Conservation (phyloP, 2,888 invertebrate species). For the Melanotus villosus region DNA sequence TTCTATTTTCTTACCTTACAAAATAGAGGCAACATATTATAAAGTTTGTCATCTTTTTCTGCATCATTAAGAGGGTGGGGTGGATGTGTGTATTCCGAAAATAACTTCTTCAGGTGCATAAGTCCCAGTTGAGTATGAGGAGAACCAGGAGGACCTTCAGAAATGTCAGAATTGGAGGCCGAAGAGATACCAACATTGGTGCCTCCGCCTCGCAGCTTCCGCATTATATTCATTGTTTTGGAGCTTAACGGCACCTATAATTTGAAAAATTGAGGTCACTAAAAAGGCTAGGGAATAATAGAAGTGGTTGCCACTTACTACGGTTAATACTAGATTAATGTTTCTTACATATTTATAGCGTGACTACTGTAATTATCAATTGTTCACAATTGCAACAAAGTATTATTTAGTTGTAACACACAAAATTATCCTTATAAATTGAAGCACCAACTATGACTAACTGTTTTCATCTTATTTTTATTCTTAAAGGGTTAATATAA, state of each 20-base stretch:
- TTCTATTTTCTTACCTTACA: conserved; percentile 83
- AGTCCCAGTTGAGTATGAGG: conserved; percentile 92
- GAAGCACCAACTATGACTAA: background rate
- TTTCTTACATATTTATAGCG: background rate
- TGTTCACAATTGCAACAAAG: no score
- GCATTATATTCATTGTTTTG: conserved; percentile 89
- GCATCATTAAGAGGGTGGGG: conserved; percentile 83
- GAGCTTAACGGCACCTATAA: conserved; percentile 25
- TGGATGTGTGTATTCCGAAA: conserved; percentile 94
- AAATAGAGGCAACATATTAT: conserved; percentile 97
- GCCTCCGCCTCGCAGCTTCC: conserved; percentile 83
- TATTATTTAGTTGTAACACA: no score
- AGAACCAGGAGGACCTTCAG: conserved; percentile 75
- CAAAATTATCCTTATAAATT: background rate
- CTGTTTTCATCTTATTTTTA: background rate
- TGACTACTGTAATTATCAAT: background rate
- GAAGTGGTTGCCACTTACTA: no score
- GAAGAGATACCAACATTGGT: conserved; percentile 69
- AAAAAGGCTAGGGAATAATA: no score
- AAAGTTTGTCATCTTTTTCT: conserved; percentile 93
- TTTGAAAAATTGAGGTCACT: background rate
- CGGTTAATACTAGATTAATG: background rate
- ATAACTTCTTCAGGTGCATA: conserved; percentile 96
- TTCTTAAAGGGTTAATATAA: background rate
- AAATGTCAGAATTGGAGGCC: conserved; percentile 71